Percentiles rank a stretch among this genome's conserved stretches.
Conservation (phyloP, 2,888 invertebrate genomes). For the Ceratothoa steindachneri region DNA sequence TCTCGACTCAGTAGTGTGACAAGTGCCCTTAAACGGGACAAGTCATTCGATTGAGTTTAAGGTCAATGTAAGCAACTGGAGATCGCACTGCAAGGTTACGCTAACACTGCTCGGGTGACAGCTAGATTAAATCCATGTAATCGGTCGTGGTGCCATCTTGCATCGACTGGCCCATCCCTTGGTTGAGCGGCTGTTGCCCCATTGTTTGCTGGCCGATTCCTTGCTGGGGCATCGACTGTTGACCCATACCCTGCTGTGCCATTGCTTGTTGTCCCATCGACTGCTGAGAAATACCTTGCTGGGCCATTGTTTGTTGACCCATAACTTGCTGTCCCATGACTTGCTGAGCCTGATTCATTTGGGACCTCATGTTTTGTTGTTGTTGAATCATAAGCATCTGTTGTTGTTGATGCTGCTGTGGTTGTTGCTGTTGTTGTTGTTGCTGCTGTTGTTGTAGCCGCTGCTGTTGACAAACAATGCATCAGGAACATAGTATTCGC, state of each 20-base stretch:
- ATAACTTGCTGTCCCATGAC: constrained; percentile 29
- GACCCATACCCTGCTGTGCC: constrained; percentile 30
- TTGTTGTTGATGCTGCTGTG: constrained; percentile 55
- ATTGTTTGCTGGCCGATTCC: constrained; percentile 28
- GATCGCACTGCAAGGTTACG: too few relatives aligned
- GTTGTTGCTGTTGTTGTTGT: constrained; percentile 53
- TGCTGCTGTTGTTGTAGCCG: constrained; percentile 53
- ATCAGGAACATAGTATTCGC: too few relatives aligned
- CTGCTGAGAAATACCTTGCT: constrained; percentile 24
- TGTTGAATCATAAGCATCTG: constrained; percentile 49
- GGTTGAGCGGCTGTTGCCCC: constrained; percentile 14
- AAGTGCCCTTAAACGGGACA: too few relatives aligned
- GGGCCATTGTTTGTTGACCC: constrained; percentile 25
- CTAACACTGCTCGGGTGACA: background rate
- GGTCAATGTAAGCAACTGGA: too few relatives aligned
- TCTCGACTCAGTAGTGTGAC: too few relatives aligned
- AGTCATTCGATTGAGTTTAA: too few relatives aligned
- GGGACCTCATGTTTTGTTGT: constrained; percentile 50
- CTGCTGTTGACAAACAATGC: constrained; percentile 51
- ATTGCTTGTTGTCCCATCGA: constrained; percentile 27
- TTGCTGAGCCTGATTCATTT: constrained; percentile 26
- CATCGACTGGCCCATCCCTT: constrained; percentile 33
- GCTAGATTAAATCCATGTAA: constrained; percentile 18
- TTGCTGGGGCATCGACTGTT: constrained; percentile 25
- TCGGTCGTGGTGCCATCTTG: constrained; percentile 23